Percentiles rank a stretch among this genome's conserved stretches.
Conservation (phyloP, 2,113 vertebrate species). For the Haemorhous mexicanus region DNA sequence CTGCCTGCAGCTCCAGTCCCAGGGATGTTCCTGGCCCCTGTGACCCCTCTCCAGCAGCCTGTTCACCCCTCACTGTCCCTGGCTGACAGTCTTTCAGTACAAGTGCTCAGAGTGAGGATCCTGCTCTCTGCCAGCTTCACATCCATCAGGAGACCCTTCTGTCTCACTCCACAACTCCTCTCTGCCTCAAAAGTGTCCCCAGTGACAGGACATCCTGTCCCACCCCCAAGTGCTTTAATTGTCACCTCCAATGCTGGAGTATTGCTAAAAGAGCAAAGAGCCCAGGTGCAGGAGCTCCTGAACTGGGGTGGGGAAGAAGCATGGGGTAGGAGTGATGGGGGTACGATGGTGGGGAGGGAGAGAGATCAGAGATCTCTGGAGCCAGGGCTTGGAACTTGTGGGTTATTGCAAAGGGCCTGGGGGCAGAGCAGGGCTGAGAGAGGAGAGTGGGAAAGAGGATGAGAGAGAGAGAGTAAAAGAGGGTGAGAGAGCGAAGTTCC, state of each 20-base stretch:
- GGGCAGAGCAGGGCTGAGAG: too few species aligned
- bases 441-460: too few species aligned
- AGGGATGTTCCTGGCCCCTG: not conserved
- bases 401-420: too few species aligned
- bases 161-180: not conserved
- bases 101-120: not conserved
- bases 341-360: too few species aligned
- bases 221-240: not conserved
- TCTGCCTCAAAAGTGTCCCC: fast-evolving
- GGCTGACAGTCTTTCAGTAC: not conserved
- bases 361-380: too few species aligned
- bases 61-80: not conserved
- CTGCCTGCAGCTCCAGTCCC: not conserved
- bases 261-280: not conserved
- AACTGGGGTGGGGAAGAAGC: too few species aligned
- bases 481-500: too few species aligned
- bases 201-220: not conserved
- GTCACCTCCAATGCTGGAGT: not conserved
- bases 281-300: not conserved
- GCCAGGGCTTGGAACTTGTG: too few species aligned
- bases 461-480: too few species aligned
- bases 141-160: not conserved
- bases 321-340: too few species aligned
- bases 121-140: not conserved
- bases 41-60: not conserved